These are phyloP conservation scores for Bugulina stolonifera DNA, from an alignment of 2,888 invertebrate species.

Conservation along the genomic window DNA sequence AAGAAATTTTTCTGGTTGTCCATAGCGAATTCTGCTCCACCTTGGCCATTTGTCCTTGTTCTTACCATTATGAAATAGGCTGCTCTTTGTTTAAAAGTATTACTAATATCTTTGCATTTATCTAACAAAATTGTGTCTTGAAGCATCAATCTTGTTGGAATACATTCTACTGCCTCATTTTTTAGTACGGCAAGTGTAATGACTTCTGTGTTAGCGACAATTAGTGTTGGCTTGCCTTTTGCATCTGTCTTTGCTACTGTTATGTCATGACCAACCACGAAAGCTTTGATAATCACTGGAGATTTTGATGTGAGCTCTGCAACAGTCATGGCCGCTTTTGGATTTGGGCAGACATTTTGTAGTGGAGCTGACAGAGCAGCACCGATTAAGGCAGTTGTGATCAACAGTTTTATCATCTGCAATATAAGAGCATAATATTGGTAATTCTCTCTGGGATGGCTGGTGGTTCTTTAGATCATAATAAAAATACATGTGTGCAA, in stretches of 20 bases:
- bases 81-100: neutral
- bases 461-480: too few species aligned
- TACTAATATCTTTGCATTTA: neutral
- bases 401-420: neutral
- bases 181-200: neutral
- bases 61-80: constrained; percentile 13
- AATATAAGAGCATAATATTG: too few species aligned
- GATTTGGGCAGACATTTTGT: constrained; percentile 5
- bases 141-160: neutral
- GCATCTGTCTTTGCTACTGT: neutral
- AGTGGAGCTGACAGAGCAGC: neutral
- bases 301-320: neutral
- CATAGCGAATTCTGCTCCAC: constrained; percentile 8
- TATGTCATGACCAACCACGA: neutral
- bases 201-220: constrained; percentile 2
- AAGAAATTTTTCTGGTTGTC: constrained; percentile 17
- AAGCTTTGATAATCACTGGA: neutral
- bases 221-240: neutral
- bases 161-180: neutral
- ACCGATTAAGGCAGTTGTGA: neutral
- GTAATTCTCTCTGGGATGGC: too few species aligned
- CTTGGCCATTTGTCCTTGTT: neutral
- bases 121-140: neutral
- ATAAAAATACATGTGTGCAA: too few species aligned
- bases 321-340: neutral